A percentile compares a stretch with the other conserved stretches of the same genome.
These are phyloP conservation scores for Champsocephalus esox DNA, from an alignment of 2,797 vertebrate genomes.

Conservation along the genomic window DNA sequence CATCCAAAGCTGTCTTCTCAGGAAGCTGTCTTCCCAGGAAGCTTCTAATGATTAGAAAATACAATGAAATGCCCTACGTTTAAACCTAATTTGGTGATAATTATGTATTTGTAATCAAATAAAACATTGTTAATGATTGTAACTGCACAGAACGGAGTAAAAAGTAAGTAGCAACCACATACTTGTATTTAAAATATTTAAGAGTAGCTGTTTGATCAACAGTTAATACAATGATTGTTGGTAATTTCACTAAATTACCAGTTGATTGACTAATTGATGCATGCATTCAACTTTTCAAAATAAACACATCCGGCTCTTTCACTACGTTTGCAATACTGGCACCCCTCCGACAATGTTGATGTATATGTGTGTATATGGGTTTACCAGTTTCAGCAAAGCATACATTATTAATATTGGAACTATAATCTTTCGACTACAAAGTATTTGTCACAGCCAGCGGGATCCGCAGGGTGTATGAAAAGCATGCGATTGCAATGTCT, in stretches of 20 bases:
- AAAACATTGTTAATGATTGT: neutral
- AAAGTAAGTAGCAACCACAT: neutral
- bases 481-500: slow-evolving; percentile 65
- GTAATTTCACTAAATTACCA: slow-evolving; percentile 5
- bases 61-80: neutral
- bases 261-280: slow-evolving; percentile 15
- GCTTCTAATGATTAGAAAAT: neutral
- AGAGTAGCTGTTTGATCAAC: slow-evolving; percentile 6
- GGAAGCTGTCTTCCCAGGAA: neutral
- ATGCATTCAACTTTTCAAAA: neutral
- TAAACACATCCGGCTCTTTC: neutral
- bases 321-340: neutral
- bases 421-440: slow-evolving; percentile 10
- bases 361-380: neutral
- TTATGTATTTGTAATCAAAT: neutral
- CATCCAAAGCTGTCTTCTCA: neutral
- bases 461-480: slow-evolving; percentile 23
- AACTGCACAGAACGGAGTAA: neutral
- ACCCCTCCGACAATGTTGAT: neutral
- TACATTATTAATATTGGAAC: slow-evolving; percentile 21
- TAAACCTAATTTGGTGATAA: neutral
- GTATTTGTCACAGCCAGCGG: slow-evolving; percentile 26
- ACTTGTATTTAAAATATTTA: neutral
- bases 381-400: slow-evolving; percentile 11
- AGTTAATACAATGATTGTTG: neutral